Conservation (phyloP, 2,888 invertebrate genomes). For the Cryptus viduatorius region DNA sequence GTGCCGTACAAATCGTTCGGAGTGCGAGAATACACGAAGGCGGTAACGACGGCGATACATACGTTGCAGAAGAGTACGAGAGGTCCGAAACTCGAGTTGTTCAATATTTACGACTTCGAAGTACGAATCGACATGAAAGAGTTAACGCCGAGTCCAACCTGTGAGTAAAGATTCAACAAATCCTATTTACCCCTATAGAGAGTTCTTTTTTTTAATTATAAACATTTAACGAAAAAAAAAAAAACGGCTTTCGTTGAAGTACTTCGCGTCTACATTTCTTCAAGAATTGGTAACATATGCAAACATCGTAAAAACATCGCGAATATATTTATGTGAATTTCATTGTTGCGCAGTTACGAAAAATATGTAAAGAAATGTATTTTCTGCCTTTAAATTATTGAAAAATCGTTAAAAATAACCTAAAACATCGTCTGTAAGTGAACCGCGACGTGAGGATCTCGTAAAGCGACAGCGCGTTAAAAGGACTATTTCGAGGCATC, state of each 20-base stretch:
- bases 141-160: constrained; percentile 91
- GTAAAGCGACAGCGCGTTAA: background rate
- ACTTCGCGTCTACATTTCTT: no score
- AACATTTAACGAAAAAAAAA: no score
- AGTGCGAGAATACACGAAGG: constrained; percentile 90
- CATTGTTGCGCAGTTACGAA: background rate
- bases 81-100: constrained; percentile 88
- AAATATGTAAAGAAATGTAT: background rate
- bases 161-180: constrained; percentile 85
- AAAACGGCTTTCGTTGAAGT: no score
- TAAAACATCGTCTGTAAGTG: constrained; percentile 17
- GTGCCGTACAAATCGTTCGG: constrained; percentile 92
- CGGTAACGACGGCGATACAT: constrained; percentile 89
- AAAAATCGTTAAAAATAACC: background rate
- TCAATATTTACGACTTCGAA: constrained; percentile 90
- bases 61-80: constrained; percentile 87
- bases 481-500: constrained; percentile 10
- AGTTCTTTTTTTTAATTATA: no score
- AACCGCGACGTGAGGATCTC: background rate
- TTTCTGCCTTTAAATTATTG: background rate
- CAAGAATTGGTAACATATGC: no score
- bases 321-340: background rate
- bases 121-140: constrained; percentile 90
- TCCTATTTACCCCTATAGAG: background rate
- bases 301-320: no score